Evolutionary conservation across 64 coral and sea anemone genomes (phyloP), one percentile per base, ranked within the genome.

Genomic region (Pocillopora verrucosa): DNA sequence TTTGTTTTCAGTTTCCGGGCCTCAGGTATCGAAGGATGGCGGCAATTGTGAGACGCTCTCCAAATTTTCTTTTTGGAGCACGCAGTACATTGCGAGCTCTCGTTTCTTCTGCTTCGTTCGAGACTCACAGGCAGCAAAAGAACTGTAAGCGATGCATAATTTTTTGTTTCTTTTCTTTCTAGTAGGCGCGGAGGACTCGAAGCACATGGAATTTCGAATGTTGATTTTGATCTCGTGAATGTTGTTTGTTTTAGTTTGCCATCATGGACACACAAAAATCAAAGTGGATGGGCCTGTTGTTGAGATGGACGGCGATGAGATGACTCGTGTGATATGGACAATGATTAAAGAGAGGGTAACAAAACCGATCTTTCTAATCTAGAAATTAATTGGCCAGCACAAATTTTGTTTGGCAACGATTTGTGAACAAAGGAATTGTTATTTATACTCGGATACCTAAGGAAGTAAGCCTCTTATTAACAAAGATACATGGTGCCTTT

Each of bases 331-430:
- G 58, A 99, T 99, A 34, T 99, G 97, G 97, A 88, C 90, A 83
- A 99, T 95, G 94, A 99, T 99, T 36, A 99, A 99, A 56, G 94
- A 99, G 75, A 95, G 91, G 80, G 97, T 99, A 95, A 72, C 56
- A 67, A 67, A 51, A 51, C 41, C 41, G 1, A 51, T 1, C 7
- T 51, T 51, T 51, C 41, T 51, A 51, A 51, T 7, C 0, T 51
- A 51, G 41, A 51, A 51, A 4, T 51, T 51, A 51, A 51, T 51
- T 51, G 41, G 3, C 41, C 41, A 51, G 41, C 41, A 51, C 41
- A 51, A 51, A 51, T 51, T 51, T 3, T 51, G 41, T 51, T 51
- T 51, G 41, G 41, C 3, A 51, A 51, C 41, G 41, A 7, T 51
- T 51, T 7, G 41, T 51, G 41, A 51, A 51, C 41, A 51, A 67